Conservation (phyloP, 2,797 vertebrate species). For the Masticophis lateralis region DNA sequence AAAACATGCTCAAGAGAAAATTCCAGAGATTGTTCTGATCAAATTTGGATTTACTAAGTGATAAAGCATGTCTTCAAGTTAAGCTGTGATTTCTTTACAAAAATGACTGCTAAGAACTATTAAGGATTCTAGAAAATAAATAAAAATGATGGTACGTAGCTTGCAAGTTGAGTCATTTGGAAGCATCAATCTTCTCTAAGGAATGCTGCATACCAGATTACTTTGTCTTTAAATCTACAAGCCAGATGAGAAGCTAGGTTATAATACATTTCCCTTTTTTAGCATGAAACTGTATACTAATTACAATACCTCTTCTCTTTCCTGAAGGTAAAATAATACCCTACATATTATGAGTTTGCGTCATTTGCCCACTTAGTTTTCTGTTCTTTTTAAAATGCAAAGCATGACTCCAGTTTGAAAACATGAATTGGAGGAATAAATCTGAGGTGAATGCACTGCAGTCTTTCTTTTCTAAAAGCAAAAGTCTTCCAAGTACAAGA, state of each 20-base stretch:
- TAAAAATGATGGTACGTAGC: conserved; percentile 37
- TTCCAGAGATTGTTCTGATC: background rate
- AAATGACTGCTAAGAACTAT: background rate
- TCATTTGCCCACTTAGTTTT: conserved; percentile 44
- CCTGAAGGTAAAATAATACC: conserved; percentile 63
- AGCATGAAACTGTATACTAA: conserved; percentile 9
- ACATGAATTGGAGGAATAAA: conserved; percentile 65
- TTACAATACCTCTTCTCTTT: conserved; percentile 24
- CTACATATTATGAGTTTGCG: conserved; percentile 34
- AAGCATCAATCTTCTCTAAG: conserved; percentile 22
- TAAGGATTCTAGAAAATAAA: conserved; percentile 16
- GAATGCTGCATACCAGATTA: conserved; percentile 38
- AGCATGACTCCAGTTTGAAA: conserved; percentile 58
- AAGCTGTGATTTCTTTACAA: background rate
- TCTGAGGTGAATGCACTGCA: conserved; percentile 44
- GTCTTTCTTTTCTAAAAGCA: conserved; percentile 54
- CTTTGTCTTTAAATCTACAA: conserved; percentile 10
- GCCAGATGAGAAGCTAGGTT: background rate
- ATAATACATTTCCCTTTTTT: conserved; percentile 6
- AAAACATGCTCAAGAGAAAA: background rate
- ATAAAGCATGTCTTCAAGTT: background rate
- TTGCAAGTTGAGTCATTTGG: conserved; percentile 56
- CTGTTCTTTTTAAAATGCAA: conserved; percentile 45
- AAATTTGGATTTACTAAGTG: background rate
- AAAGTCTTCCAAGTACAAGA: conserved; percentile 62